Percentiles rank a stretch among this genome's conserved stretches.
phyloP scores from a whole-genome alignment of 2,888 invertebrate genomes.

The Bimastos eiseni region DNA sequence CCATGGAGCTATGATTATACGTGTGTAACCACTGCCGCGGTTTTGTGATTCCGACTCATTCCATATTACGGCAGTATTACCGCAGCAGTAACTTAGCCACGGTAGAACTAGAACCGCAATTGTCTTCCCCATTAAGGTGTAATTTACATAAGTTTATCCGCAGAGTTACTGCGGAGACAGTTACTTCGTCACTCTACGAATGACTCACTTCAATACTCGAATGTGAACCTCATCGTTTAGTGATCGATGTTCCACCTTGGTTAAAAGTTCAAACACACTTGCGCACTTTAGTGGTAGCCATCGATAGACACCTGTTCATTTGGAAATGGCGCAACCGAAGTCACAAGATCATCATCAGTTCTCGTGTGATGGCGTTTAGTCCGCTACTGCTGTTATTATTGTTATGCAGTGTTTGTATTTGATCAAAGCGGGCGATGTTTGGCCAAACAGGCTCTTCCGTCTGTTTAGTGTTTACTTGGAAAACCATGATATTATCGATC shows the following conservation, averaged over 20 bases:
- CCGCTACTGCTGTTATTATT: slow-evolving; percentile 21
- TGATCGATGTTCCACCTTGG: not conserved
- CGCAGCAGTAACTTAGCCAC: no score
- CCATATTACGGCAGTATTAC: no score
- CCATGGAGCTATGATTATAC: no score
- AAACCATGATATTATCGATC: not conserved
- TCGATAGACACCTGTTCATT: not conserved
- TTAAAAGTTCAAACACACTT: not conserved
- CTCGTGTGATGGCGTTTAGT: not conserved
- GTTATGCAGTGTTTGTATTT: not conserved
- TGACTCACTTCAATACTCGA: not conserved
- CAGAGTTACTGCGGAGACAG: no score
- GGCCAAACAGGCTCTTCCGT: not conserved
- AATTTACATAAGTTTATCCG: no score
- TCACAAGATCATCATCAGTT: not conserved
- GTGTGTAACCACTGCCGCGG: no score
- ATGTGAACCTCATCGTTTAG: not conserved
- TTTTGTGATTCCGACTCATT: no score
- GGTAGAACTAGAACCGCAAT: no score
- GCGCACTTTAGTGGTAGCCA: not conserved
- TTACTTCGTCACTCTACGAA: no score
- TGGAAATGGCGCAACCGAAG: not conserved
- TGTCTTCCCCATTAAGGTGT: no score
- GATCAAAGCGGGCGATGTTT: slow-evolving; percentile 13
- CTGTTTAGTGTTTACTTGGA: not conserved